Evolutionary conservation across 2,797 vertebrate species (phyloP).

Genomic region (Spinus pinus): DNA sequence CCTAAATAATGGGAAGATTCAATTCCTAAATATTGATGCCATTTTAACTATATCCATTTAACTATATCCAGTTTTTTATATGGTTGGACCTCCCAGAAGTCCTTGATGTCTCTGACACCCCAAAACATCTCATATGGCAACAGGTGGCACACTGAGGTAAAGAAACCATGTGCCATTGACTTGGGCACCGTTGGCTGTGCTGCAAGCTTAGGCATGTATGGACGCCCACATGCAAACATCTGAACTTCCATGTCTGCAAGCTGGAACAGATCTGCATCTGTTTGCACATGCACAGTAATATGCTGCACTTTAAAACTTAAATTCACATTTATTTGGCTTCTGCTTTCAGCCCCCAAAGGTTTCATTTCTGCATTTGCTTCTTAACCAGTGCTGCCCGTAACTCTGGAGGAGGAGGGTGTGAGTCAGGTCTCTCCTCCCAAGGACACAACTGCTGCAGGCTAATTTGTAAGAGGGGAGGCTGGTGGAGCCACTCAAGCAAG

Average conservation of each 20-base stretch:
- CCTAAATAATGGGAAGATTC: background rate
- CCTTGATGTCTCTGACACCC: background rate
- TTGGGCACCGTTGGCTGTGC: background rate
- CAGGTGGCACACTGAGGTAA: background rate
- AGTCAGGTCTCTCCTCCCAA: background rate
- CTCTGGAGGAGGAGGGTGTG: background rate
- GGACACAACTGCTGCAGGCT: background rate
- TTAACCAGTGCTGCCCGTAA: fast-evolving
- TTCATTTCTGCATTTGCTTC: background rate
- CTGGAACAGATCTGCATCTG: background rate
- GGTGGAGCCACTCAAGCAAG: background rate
- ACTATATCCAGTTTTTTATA: background rate
- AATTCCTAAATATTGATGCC: background rate
- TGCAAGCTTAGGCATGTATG: background rate
- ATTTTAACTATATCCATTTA: background rate
- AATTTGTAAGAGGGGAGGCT: background rate
- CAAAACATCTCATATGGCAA: background rate
- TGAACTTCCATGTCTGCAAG: background rate
- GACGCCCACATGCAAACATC: background rate
- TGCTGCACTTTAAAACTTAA: background rate
- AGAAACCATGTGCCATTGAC: background rate
- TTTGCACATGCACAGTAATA: background rate
- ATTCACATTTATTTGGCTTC: background rate
- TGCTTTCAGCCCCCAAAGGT: background rate
- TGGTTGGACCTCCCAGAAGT: fast-evolving